These are phyloP conservation scores for Sebastes fasciatus DNA, from an alignment of 2,113 vertebrate species.

Conservation along the genomic window DNA sequence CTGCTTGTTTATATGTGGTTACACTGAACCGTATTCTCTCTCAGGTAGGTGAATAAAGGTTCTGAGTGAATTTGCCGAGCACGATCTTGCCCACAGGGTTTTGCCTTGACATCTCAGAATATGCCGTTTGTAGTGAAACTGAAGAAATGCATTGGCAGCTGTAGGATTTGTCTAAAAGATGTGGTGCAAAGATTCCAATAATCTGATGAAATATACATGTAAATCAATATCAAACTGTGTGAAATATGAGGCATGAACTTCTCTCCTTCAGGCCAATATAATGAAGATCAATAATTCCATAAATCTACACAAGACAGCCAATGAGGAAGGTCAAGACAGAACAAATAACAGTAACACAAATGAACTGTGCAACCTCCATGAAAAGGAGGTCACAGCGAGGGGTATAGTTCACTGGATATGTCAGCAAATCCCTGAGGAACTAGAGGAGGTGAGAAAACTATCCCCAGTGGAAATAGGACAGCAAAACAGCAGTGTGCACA, in stretches of 20 bases:
- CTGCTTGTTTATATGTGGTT: constrained; percentile 20
- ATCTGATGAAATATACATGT: constrained; percentile 33
- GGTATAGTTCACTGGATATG: constrained; percentile 63
- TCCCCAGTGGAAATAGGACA: constrained; percentile 75
- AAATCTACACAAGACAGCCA: constrained; percentile 38
- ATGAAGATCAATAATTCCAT: constrained; percentile 61
- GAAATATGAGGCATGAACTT: constrained; percentile 48
- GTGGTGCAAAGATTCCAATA: constrained; percentile 7
- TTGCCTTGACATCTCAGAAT: constrained; percentile 1
- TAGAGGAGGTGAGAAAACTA: constrained; percentile 50
- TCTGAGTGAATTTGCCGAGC: background rate
- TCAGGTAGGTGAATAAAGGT: background rate
- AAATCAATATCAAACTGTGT: constrained; percentile 45
- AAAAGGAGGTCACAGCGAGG: constrained; percentile 52
- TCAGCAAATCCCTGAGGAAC: constrained; percentile 63
- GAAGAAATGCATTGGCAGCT: background rate
- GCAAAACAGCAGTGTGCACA: constrained; percentile 62
- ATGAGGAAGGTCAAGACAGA: constrained; percentile 50
- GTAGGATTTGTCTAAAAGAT: background rate
- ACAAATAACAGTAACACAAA: constrained; percentile 61
- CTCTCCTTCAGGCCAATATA: constrained; percentile 37
- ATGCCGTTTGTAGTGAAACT: background rate
- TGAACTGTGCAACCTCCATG: constrained; percentile 54
- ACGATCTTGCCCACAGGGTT: background rate
- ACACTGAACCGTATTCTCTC: constrained; percentile 1